These are phyloP conservation scores for Chironomus striatipennis DNA, from an alignment of 1,140 invertebrate genomes.

Conservation along the genomic window DNA sequence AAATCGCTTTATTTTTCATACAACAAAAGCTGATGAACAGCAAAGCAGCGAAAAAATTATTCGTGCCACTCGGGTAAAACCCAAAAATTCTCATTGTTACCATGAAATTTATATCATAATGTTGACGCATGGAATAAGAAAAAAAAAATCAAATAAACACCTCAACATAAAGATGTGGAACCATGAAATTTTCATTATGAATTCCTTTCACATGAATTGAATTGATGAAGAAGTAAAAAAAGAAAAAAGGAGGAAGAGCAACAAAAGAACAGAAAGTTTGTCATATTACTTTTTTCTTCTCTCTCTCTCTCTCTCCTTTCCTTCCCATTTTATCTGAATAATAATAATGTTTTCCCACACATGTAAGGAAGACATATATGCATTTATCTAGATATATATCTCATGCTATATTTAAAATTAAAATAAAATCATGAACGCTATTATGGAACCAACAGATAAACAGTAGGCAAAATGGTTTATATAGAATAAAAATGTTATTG, in stretches of 20 bases:
- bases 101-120: too few relatives aligned
- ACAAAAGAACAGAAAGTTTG: not conserved
- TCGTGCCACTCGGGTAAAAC: too few relatives aligned
- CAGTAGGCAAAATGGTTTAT: not conserved
- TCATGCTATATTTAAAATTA: not conserved
- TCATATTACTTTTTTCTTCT: not conserved
- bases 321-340: too few relatives aligned
- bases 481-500: not conserved
- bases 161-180: not conserved
- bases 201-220: not conserved
- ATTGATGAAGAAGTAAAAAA: not conserved
- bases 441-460: not conserved
- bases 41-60: too few relatives aligned
- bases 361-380: not conserved
- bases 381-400: too few relatives aligned
- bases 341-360: too few relatives aligned
- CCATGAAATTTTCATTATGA: slow-evolving; percentile 9
- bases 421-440: not conserved
- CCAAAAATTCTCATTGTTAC: too few relatives aligned
- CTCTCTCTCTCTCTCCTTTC: too few relatives aligned
- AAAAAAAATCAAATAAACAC: too few relatives aligned
- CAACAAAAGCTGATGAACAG: too few relatives aligned
- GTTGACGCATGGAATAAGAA: too few relatives aligned
- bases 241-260: not conserved
- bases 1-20: too few relatives aligned